Evolutionary conservation across 2,113 vertebrate species (phyloP), one percentile per base, ranked within the genome.

Genomic region (Crotalus helleri): DNA sequence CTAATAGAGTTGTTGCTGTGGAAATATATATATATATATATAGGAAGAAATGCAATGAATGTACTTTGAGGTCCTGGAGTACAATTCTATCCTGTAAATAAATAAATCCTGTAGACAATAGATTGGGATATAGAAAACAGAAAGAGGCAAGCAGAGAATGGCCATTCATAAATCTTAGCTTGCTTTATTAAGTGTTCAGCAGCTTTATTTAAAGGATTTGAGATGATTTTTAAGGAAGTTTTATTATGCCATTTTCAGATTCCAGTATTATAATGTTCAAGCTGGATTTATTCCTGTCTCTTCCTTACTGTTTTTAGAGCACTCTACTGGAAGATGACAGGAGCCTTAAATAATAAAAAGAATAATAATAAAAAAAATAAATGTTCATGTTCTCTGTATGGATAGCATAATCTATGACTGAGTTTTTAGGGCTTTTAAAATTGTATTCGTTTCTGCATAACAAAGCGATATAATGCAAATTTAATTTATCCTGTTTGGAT

Each of bases 371-470:
- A 51, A 9, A 54, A 61, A 3, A 21, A 5, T 0, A 61, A 89
- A 86, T 33, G 58, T 17, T 90, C 58, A 5, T 89, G 69, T 91
- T 21, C 81, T 90, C 10, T 1, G 58, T 95, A 51, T 90, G 11
- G 13, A 10, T 81, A 53, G 69, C 0, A 12, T 55, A 96, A 95
- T 86, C 8, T 85, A 86, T 69, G 92, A 57, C 91, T 94, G 55
- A 81, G 23, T 10, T 90, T 95, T 94, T 95, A 95, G 57, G 33
- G 87, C 19, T 95, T 95, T 96, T 89, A 93, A 96, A 94, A 59
- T 91, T 93, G 92, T 59, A 94, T 95, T 95, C 95, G n/a, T 93
- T 96, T 86, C 5, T 87, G 91, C 89, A 92, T 95, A 96, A 95
- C 92, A 85, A 93, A 95, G 81, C 87, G 95, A 91, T 69, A 53